These are phyloP conservation scores for Cossypha niveicapilla DNA, from an alignment of 2,797 vertebrate species.

Conservation along the genomic window DNA sequence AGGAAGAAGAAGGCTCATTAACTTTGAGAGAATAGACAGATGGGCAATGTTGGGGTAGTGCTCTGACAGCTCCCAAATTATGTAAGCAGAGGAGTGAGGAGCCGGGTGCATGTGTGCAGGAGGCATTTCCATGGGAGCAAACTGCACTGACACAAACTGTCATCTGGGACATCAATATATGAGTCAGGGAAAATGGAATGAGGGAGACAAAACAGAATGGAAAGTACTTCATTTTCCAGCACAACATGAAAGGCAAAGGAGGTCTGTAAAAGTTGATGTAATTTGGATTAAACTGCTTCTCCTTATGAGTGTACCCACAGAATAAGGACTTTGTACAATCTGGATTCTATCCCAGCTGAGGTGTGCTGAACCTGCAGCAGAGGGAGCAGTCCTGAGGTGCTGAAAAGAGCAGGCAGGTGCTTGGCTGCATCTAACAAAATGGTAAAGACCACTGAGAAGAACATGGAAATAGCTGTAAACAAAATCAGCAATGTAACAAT, in stretches of 20 bases:
- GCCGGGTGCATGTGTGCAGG: neutral
- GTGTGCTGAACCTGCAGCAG: neutral
- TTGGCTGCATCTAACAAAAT: neutral
- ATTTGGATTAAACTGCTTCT: neutral
- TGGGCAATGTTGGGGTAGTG: neutral
- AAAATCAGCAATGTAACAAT: neutral
- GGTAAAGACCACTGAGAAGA: neutral
- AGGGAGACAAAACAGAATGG: neutral
- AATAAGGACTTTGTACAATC: neutral
- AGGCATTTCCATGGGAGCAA: constrained; percentile 36
- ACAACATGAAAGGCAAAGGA: neutral
- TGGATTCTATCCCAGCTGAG: fast-evolving
- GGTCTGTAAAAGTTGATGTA: neutral
- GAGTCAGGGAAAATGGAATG: neutral
- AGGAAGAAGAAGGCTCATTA: constrained; percentile 3
- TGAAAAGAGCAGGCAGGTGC: neutral
- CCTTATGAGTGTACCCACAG: fast-evolving
- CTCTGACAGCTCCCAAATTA: neutral
- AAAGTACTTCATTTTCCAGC: neutral
- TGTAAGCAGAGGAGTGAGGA: neutral
- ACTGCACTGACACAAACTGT: neutral
- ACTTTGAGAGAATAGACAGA: constrained; percentile 1
- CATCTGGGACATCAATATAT: neutral
- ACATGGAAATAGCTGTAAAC: neutral
- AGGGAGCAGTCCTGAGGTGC: neutral